These are phyloP conservation scores for Heliconius hermathena DNA, from an alignment of 1,140 invertebrate species.

Conservation along the genomic window DNA sequence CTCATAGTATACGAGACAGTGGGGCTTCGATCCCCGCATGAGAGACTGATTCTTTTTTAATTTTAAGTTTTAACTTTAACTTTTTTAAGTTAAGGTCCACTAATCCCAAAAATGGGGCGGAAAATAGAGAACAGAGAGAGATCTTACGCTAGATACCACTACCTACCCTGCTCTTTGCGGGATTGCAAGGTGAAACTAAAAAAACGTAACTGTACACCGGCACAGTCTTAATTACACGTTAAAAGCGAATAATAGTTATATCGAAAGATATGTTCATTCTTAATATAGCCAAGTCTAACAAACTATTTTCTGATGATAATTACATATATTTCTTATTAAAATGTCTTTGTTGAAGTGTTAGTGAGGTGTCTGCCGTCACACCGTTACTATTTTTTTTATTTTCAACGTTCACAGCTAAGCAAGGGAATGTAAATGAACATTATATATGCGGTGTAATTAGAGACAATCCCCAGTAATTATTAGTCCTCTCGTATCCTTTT, in stretches of 20 bases:
- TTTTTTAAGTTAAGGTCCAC: no score
- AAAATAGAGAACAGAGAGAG: background rate
- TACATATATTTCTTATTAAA: background rate
- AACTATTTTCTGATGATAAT: background rate
- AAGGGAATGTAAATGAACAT: background rate
- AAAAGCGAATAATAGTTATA: background rate
- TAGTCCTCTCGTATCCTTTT: constrained; percentile 24
- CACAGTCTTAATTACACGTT: background rate
- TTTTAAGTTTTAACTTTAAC: no score
- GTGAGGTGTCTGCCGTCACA: background rate
- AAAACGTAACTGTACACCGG: background rate
- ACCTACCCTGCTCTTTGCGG: background rate
- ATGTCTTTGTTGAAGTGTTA: constrained; percentile 4
- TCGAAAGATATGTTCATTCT: background rate
- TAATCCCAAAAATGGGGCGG: background rate
- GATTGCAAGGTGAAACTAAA: background rate
- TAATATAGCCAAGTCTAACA: background rate
- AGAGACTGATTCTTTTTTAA: no score
- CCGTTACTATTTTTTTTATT: background rate
- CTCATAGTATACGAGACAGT: no score
- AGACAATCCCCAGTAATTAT: constrained; percentile 25
- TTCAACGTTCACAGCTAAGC: background rate
- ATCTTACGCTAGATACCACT: background rate
- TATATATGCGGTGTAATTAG: constrained; percentile 18
- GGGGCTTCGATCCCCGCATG: no score